A percentile compares a stretch with the other conserved stretches of the same genome.
Evolutionary conservation across 2,113 vertebrate genomes (phyloP).

Genomic region (Rhagologus leucostigma): DNA sequence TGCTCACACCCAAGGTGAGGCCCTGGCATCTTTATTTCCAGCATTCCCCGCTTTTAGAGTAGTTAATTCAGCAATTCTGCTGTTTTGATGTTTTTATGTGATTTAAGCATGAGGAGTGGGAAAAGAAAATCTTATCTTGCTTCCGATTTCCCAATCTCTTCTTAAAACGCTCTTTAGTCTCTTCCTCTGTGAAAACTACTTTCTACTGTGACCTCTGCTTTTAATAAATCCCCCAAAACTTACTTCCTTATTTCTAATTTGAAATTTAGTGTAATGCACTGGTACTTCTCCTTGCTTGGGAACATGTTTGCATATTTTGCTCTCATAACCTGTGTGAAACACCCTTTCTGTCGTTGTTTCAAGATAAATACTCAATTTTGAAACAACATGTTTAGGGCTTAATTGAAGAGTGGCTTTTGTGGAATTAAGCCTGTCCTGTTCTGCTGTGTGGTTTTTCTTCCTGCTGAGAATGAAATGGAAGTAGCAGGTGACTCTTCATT

Average conservation of each 20-base stretch:
- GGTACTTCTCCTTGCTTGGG: background rate
- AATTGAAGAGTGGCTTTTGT: background rate
- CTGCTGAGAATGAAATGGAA: slow-evolving; percentile 22
- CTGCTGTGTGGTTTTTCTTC: background rate
- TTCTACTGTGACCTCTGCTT: background rate
- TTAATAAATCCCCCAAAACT: background rate
- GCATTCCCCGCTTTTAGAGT: background rate
- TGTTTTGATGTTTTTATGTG: background rate
- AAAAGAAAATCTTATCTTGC: background rate
- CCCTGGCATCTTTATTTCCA: background rate
- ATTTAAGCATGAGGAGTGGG: background rate
- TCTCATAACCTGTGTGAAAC: background rate
- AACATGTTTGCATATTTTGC: background rate
- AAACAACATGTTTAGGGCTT: background rate
- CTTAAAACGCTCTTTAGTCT: background rate
- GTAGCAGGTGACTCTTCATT: background rate
- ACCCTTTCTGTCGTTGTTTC: background rate
- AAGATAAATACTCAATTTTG: background rate
- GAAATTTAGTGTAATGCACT: background rate
- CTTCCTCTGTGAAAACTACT: background rate
- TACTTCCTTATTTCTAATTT: background rate
- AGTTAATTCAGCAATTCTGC: background rate
- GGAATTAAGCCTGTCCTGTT: background rate
- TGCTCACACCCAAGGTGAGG: background rate
- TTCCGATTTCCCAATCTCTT: background rate